Conservation (phyloP, 2,888 invertebrate species). For the Creontiades dilutus region DNA sequence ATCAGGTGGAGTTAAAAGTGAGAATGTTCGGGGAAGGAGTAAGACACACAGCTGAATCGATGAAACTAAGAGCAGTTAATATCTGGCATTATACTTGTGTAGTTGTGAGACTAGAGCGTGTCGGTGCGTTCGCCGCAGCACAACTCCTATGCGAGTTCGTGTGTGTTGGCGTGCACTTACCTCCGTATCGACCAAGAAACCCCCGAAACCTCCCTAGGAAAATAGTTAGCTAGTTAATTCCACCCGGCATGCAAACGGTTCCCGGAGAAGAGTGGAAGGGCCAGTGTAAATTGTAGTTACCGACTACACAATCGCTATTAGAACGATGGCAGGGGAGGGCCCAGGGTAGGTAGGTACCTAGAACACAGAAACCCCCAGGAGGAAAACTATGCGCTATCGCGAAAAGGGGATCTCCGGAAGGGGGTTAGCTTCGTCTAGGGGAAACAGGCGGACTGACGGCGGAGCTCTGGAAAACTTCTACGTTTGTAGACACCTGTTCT, state of each 20-base stretch:
- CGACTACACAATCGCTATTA: slow-evolving; percentile 63
- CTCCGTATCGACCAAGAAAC: background rate
- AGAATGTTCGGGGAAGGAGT: background rate
- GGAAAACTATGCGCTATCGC: slow-evolving; percentile 58
- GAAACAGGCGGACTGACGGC: slow-evolving; percentile 4
- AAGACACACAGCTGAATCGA: slow-evolving; percentile 13
- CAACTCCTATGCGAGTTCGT: slow-evolving; percentile 40
- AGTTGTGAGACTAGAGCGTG: background rate
- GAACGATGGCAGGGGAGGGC: background rate
- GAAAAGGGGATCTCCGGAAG: slow-evolving; percentile 58
- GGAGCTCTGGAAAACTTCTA: slow-evolving; percentile 15
- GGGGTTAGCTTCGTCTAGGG: slow-evolving; percentile 23
- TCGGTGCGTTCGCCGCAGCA: background rate
- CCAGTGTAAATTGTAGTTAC: slow-evolving; percentile 66
- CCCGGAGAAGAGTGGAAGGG: background rate
- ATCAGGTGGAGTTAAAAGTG: background rate
- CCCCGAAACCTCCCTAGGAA: slow-evolving; percentile 54
- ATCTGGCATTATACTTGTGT: slow-evolving; percentile 21
- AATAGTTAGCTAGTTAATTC: slow-evolving; percentile 65
- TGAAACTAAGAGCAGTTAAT: slow-evolving; percentile 19
- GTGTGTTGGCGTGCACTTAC: slow-evolving; percentile 56
- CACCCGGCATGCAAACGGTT: slow-evolving; percentile 54
- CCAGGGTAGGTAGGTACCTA: background rate
- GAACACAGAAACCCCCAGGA: background rate
- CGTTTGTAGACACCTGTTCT: slow-evolving; percentile 49